Evolutionary conservation across 2,113 vertebrate species (phyloP), one percentile per base, ranked within the genome.

Genomic region (Taxidea taxus): DNA sequence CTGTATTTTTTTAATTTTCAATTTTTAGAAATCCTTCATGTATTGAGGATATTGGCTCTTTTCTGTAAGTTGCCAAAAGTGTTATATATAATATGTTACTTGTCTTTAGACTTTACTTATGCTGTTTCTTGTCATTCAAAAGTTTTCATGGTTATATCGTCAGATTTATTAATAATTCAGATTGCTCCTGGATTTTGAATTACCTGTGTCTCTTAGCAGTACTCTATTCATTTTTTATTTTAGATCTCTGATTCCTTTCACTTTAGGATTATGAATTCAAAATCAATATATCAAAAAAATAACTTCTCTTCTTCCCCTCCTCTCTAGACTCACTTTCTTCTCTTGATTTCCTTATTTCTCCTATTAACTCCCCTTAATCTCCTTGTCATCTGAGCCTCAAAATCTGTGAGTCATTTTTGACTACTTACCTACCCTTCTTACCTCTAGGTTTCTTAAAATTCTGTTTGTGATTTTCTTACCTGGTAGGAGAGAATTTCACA

Each of bases 121-220:
- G 75, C 23, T 56, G n/a, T 66, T 82, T 91, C 18, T 47, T 70
- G 12, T 54, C n/a, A n/a, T 78, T 91, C 85, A 58, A 60, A 95
- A 70, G 12, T 70, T 90, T 77, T 95, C 42, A 97, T 39, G 7
- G 3, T 39, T 94, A 62, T 29, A 74, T 21, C 68, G 7, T 77
- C 47, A 70, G 56, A 62, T 37, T 78, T 82, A 82, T 85, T 90
- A 60, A n/a, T 96, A 75, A 44, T 89, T 96, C 84, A 56, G 90
- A 10, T 83, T 87, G 66, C 7, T 87, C 8, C 6, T 90, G 3
- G 2, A 15, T 70, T 88, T 96, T 83, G 31, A 95, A 83, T 96
- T 62, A 39, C 62, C 8, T 37, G 11, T 23, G 3, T 20, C 39
- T 42, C 47, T 80, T 60, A 64, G 23, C 25, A 51, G 4, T 80